Conservation (phyloP, 2,797 vertebrate genomes). For the Labroides dimidiatus region DNA sequence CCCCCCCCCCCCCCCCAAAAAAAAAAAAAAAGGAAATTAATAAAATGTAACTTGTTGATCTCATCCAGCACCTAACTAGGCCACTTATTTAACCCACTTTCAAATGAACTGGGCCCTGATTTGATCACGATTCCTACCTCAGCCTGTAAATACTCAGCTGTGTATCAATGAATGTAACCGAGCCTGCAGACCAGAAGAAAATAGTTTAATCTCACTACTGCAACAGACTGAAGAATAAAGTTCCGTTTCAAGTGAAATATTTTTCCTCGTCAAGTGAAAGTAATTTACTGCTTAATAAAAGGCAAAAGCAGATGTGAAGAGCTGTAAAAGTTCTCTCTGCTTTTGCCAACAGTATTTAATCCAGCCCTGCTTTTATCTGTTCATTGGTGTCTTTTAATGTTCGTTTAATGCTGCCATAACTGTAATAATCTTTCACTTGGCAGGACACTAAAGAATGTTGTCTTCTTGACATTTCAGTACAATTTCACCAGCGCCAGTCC, state of each 20-base stretch:
- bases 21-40: conserved; percentile 1
- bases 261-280: conserved; percentile 33
- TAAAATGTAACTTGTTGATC: background rate
- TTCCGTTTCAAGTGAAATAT: conserved; percentile 28
- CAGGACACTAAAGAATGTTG: conserved; percentile 32
- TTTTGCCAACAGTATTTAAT: conserved; percentile 44
- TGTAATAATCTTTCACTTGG: conserved; percentile 45
- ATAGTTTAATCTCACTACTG: background rate
- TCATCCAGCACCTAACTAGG: background rate
- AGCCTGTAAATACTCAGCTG: background rate
- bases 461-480: conserved; percentile 33
- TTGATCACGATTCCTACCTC: background rate
- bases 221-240: background rate
- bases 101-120: background rate
- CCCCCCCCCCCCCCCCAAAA: no score
- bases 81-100: background rate
- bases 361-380: conserved; percentile 27
- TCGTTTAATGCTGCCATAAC: conserved; percentile 37
- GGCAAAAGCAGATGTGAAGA: conserved; percentile 54
- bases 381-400: conserved; percentile 37
- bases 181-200: background rate
- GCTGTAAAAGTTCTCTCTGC: conserved; percentile 21
- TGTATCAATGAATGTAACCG: background rate
- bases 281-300: conserved; percentile 44
- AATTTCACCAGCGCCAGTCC: conserved; percentile 16